These are phyloP conservation scores for Oostethus manadensis DNA, from an alignment of 2,113 vertebrate genomes.

Conservation along the genomic window DNA sequence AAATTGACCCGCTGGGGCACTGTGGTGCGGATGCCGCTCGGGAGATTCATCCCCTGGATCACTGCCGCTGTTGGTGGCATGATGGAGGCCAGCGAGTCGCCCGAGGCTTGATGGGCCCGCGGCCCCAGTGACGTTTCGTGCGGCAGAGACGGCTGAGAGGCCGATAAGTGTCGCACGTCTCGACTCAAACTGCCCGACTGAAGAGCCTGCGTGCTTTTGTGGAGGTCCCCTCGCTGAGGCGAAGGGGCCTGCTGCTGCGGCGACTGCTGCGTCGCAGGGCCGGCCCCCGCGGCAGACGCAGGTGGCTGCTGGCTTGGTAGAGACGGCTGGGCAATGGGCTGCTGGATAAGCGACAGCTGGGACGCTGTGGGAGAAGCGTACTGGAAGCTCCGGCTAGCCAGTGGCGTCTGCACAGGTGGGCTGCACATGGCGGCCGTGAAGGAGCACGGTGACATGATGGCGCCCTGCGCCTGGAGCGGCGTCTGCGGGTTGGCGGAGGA, in stretches of 20 bases:
- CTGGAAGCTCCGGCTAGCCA: conserved; percentile 89
- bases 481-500: conserved; percentile 78
- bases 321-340: conserved; percentile 54
- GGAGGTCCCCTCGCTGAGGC: conserved; percentile 80
- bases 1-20: conserved; percentile 86
- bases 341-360: conserved; percentile 88
- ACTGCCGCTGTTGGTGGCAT: conserved; percentile 70
- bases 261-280: conserved; percentile 51
- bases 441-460: conserved; percentile 86
- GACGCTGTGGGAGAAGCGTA: conserved; percentile 87
- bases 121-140: conserved; percentile 84
- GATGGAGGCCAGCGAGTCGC: conserved; percentile 86
- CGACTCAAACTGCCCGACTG: conserved; percentile 85
- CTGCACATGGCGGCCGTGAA: conserved; percentile 85
- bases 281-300: conserved; percentile 39
- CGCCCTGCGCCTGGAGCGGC: conserved; percentile 74
- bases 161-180: conserved; percentile 91
- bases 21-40: conserved; percentile 72
- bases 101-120: conserved; percentile 83
- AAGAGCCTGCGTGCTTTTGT: conserved; percentile 88
- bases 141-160: conserved; percentile 95
- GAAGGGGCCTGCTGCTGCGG: conserved; percentile 73
- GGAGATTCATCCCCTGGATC: conserved; percentile 71
- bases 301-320: conserved; percentile 55
- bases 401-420: conserved; percentile 86